Base-by-base conservation (phyloP, 2,888 invertebrate genomes). In the Cantharis flavilabris region DNA sequence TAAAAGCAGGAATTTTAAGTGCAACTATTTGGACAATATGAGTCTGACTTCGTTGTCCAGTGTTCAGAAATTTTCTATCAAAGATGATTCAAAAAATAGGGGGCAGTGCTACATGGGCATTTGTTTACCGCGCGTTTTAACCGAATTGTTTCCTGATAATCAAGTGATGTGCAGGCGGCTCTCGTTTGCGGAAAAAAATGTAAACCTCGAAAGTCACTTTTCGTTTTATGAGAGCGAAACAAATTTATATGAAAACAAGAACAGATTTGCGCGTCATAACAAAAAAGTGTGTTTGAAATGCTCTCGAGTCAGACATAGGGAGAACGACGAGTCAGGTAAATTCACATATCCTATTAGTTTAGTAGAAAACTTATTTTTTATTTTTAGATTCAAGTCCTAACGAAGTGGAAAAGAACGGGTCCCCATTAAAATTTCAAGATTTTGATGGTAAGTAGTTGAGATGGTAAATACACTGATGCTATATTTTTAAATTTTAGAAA, bases 31-130 rank as follows among this genome's bases (percentile, higher is more conserved):
- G 23, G 79, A 79, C 9, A 78, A 70, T 62, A 75, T 83, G 72
- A 86, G 85, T 79, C 82, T 86, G 67, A 84, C 84, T n/a, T 86
- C 87, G 20, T 80, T 85, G 20, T 82, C 87, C 62, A 83, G 88
- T 83, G 82, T 86, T 18, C 85, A 86, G 76, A 86, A 86, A 75
- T 86, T 85, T 80, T 83, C 85, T 13, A 80, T 87, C 13, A 84
- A 85, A 64, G 87, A 87, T 75, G 83, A 84, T 28, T 90, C 91
- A 72, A 91, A 91, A 73, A 89, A 91, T 63, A 90, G 89, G 69
- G 92, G 91, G 67, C 87, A 89, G 28, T 88, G 91, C 80, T 94
- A 94, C 85, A 92, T 94, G 89, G 96, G 96, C 20, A 92, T 96
- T 76, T 92, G 94, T 85, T 89, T 96, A 81, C 95, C 96, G 9